phyloP scores from a whole-genome alignment of 2,888 invertebrate species.

The Augiades crinisus region DNA sequence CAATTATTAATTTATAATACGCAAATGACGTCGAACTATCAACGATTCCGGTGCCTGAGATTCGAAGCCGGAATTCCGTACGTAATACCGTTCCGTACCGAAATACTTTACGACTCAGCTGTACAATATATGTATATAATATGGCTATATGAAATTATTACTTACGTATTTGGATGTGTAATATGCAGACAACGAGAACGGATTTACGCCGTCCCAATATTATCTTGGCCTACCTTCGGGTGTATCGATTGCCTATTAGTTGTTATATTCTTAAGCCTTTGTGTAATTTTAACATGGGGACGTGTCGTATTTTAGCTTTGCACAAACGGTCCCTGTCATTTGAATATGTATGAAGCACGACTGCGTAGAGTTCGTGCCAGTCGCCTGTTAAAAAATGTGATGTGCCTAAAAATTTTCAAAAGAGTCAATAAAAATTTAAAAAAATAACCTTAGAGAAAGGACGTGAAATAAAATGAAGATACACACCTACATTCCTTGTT shows the following conservation, averaged over 20 bases:
- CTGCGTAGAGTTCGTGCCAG: slow-evolving; percentile 57
- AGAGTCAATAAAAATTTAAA: slow-evolving; percentile 72
- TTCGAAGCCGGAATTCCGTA: too few relatives aligned
- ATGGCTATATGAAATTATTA: too few relatives aligned
- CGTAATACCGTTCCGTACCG: too few relatives aligned
- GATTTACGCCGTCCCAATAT: not conserved
- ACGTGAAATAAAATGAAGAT: slow-evolving; percentile 22
- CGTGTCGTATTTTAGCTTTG: slow-evolving; percentile 70
- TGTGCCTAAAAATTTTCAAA: slow-evolving; percentile 79
- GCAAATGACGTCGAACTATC: too few relatives aligned
- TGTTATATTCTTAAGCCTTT: slow-evolving; percentile 52
- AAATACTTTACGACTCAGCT: too few relatives aligned
- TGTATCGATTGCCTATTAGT: slow-evolving; percentile 58
- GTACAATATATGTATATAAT: too few relatives aligned
- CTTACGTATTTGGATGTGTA: too few relatives aligned
- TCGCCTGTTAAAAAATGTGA: slow-evolving; percentile 75
- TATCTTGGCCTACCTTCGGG: slow-evolving; percentile 31
- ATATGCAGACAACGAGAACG: not conserved
- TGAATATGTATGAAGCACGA: slow-evolving; percentile 76
- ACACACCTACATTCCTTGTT: not conserved
- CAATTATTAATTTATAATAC: too few relatives aligned
- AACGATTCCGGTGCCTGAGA: too few relatives aligned
- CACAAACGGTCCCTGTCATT: slow-evolving; percentile 58
- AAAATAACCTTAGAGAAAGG: slow-evolving; percentile 56
- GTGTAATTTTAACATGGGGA: slow-evolving; percentile 70